Evolutionary conservation across 2,888 invertebrate genomes (phyloP).

Genomic region (Lepidocyrtoides sp.): DNA sequence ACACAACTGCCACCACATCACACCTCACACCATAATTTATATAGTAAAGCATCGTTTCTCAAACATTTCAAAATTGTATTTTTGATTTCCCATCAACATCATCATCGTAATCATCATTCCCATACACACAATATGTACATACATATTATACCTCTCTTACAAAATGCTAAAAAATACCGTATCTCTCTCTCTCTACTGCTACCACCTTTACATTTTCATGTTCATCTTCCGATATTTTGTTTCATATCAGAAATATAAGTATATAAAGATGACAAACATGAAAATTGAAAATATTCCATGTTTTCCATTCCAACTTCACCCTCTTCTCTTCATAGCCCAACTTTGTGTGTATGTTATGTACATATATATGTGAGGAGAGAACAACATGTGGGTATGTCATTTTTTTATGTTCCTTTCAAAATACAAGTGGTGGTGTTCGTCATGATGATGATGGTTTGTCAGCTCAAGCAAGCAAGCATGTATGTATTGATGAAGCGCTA

Average conservation of each 20-base stretch:
- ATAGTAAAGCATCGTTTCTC: constrained; percentile 3
- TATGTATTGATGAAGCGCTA: background rate
- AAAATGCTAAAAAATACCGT: too few relatives aligned
- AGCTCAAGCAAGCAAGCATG: background rate
- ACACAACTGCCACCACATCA: background rate
- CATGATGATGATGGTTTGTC: background rate
- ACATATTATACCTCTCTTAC: too few relatives aligned
- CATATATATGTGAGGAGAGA: background rate
- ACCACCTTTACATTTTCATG: too few relatives aligned
- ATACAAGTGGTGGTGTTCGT: constrained; percentile 20
- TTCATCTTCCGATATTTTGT: background rate
- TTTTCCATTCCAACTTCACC: background rate
- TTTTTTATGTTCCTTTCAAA: background rate
- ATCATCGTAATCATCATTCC: background rate
- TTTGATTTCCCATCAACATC: constrained; percentile 37
- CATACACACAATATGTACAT: background rate
- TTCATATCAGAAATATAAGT: background rate
- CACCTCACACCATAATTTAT: background rate
- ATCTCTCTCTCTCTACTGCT: too few relatives aligned
- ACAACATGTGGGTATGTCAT: constrained; percentile 23
- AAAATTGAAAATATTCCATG: constrained; percentile 41
- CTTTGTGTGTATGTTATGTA: background rate
- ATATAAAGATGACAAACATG: constrained; percentile 6
- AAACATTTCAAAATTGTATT: constrained; percentile 34
- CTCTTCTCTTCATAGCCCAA: background rate